These are phyloP conservation scores for Melanargia galathea DNA, from an alignment of 2,888 invertebrate species.

Conservation along the genomic window DNA sequence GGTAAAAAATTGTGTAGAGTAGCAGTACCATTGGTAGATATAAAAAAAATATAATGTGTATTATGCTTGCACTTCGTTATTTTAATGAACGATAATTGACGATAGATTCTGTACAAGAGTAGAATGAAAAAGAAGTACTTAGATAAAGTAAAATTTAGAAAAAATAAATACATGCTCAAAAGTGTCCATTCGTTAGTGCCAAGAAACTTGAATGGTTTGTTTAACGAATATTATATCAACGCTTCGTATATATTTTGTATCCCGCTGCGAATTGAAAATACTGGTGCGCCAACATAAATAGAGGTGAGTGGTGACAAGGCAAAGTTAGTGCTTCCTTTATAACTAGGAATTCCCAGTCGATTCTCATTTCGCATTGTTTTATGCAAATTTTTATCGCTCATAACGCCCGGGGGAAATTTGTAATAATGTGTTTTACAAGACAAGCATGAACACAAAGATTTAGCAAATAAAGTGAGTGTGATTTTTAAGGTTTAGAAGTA, in stretches of 20 bases:
- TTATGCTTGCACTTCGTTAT: no score
- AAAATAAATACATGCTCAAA: not conserved
- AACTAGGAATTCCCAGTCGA: constrained; percentile 30
- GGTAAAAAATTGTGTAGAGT: no score
- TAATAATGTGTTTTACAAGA: constrained; percentile 40
- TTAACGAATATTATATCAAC: constrained; percentile 6
- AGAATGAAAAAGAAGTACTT: no score
- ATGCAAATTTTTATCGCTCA: constrained; percentile 44
- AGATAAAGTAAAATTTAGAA: no score
- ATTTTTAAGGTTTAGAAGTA: not conserved
- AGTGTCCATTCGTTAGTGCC: not conserved
- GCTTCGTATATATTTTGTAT: constrained; percentile 1
- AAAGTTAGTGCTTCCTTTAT: constrained; percentile 28
- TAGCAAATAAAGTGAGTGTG: constrained; percentile 6
- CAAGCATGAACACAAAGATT: constrained; percentile 30
- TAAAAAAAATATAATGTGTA: no score
- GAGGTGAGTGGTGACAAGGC: constrained; percentile 22
- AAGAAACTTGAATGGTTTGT: constrained; percentile 8
- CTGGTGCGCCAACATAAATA: constrained; percentile 19
- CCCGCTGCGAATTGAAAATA: constrained; percentile 17
- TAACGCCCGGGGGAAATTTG: constrained; percentile 45
- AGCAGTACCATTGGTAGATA: no score
- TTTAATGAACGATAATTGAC: no score
- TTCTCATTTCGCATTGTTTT: constrained; percentile 41
- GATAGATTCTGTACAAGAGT: no score